Evolutionary conservation across 2,888 invertebrate genomes (phyloP).

Genomic region (Hermaeophaga mercurialis): DNA sequence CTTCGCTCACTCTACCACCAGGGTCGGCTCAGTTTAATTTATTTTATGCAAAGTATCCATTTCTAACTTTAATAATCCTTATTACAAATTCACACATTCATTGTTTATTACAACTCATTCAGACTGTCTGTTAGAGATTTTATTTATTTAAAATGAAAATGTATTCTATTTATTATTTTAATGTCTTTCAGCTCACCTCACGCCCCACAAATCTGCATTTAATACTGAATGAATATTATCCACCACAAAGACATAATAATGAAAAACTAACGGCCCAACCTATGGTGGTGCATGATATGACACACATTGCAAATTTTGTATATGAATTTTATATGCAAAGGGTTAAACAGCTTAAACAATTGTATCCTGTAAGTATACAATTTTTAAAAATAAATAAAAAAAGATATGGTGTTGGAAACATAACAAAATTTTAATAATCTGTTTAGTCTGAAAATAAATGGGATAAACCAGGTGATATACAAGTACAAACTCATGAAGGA

Average conservation of each 20-base stretch:
- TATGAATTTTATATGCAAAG: conserved; percentile 87
- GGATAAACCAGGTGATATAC: conserved; percentile 67
- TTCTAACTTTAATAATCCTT: no score
- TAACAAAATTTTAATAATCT: no score
- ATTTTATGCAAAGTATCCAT: no score
- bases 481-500: conserved; percentile 61
- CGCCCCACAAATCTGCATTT: conserved; percentile 82
- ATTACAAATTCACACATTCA: no score
- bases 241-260: conserved; percentile 66
- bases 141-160: no score
- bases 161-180: neutral
- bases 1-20: no score
- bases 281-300: conserved; percentile 81
- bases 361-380: conserved; percentile 54
- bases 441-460: conserved; percentile 57
- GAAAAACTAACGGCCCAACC: conserved; percentile 58
- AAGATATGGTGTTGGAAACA: neutral
- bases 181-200: conserved; percentile 70
- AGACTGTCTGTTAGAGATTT: no score
- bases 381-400: neutral
- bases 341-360: conserved; percentile 67
- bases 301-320: conserved; percentile 94
- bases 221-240: conserved; percentile 79
- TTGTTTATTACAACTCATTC: no score
- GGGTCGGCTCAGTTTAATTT: no score